Evolutionary conservation across 1,140 invertebrate species (phyloP), one percentile per base, ranked within the genome.

Genomic region (Phthorimaea operculella): DNA sequence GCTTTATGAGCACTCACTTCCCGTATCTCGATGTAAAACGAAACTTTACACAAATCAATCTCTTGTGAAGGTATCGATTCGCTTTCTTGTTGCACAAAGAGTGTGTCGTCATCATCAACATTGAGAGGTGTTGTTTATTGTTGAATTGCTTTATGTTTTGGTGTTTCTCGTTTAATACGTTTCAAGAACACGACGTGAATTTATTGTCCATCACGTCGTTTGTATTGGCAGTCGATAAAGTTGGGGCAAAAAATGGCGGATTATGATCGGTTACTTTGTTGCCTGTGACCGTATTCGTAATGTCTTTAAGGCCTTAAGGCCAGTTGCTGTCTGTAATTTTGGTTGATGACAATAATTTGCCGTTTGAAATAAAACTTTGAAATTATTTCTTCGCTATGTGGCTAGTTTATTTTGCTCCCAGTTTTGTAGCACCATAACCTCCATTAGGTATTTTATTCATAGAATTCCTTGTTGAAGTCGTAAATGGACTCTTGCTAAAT

Each of bases 171-270:
- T 54, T 52, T 54, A 51, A 54, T 53, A 52, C 48, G 50, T 58
- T 62, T 58, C 60, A 62, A 62, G 57, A 48, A 51, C 60, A 42
- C 33, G 48, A 58, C 52, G 47, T 34, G 17, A 45, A 62, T 62
- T 62, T 59, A 62, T 62, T 59, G 52, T 33, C 50, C 56, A 58
- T 55, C 58, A 53, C 51, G 54, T 58, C 44, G 15, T 47, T 14
- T 17, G 44, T 47, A 47, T 47, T 47, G 44, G 44, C 44, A 15
- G 44, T 17, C 15, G 5, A 47, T 47, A 47, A 47, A 47, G 44
- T 47, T 3, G 9, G 16, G 11, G 15, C 14, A 47, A 47, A 47
- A 45, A 47, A 47, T 47, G 44, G 16, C 44, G 11, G 8, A 15
- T 47, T 39, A 9, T n/a, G 36, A 39, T 39, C 36, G n/a, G 36